Conservation (phyloP, 2,888 invertebrate species). For the Drosophila macrospina region DNA sequence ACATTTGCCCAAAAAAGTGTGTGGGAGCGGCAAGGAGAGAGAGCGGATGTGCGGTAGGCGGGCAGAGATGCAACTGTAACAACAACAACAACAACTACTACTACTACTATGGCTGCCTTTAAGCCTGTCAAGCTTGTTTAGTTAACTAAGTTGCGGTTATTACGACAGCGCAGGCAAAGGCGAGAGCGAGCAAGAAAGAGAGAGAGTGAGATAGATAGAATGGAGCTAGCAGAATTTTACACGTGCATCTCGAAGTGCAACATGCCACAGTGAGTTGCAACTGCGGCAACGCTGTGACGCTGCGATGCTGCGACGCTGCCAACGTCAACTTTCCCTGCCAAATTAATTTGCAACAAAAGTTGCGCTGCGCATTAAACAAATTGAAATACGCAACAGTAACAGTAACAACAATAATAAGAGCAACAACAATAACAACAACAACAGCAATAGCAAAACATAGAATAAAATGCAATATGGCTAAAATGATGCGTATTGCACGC, state of each 20-base stretch:
- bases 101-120: slow-evolving; percentile 12
- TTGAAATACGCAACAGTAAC: slow-evolving; percentile 62
- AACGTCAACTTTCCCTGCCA: slow-evolving; percentile 68
- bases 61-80: slow-evolving; percentile 30
- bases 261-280: slow-evolving; percentile 8
- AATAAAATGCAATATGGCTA: slow-evolving; percentile 19
- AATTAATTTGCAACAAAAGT: slow-evolving; percentile 79
- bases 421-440: slow-evolving; percentile 6
- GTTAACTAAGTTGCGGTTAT: slow-evolving; percentile 81
- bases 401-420: slow-evolving; percentile 2
- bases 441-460: not conserved
- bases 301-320: slow-evolving; percentile 63
- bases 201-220: slow-evolving; percentile 7
- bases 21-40: not conserved
- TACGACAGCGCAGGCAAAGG: slow-evolving; percentile 60
- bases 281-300: slow-evolving; percentile 30
- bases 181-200: not conserved
- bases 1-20: slow-evolving; percentile 48
- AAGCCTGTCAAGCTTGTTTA: slow-evolving; percentile 74
- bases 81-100: slow-evolving; percentile 28
- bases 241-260: slow-evolving; percentile 44
- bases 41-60: not conserved
- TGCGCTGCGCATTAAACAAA: slow-evolving; percentile 68
- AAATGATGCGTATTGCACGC: slow-evolving; percentile 16
- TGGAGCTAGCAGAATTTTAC: slow-evolving; percentile 24